Base-by-base conservation (phyloP, 1,140 invertebrate genomes). In the Drosophila kikkawai region DNA sequence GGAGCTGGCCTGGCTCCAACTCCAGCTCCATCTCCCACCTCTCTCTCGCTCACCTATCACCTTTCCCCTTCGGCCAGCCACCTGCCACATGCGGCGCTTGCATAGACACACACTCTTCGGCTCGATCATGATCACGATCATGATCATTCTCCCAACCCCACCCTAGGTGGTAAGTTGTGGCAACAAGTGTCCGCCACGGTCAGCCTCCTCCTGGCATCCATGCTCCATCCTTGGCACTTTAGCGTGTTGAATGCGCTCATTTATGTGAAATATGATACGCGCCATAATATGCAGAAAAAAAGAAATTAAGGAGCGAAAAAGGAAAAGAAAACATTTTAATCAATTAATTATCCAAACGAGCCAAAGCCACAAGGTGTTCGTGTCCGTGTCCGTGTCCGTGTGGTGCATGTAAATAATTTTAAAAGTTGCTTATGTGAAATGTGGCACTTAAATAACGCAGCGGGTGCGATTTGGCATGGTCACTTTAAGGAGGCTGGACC, bases 221-320 rank as follows among this genome's bases (percentile, higher is more conserved):
- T 80, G 67, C 44, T 37, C 58, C 80, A 90, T 88, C 85, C 88
- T 88, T 90, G 81, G 75, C 85, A 90, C 81, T 88, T 88, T 88
- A 90, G 85, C 81, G 85, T 88, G 81, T 85, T 90, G 85, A 90
- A 91, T 86, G 81, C 82, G 86, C 86, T 90, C 86, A 90, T 90
- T 90, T 91, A 91, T 90, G 86, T 90, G 86, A 90, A 91, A 90
- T 90, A 90, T 91, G 86, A 90, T 90, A 80, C 76, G 65, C 73
- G 70, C 87, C 82, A 86, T 82, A 90, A 90, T 91, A 91, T 91
- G 82, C 86, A 90, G 85, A 91, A 67, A 44, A 26, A 50, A 67
- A 42, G 37, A 48, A 58, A 73, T 39, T 36, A 34, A 59, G 57
- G 44, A 41, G 44, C 17, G 67, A 36, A 73, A 73, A 73, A 59